Base-by-base conservation (phyloP, 2,113 vertebrate genomes). In the Rousettus leschenaultii region DNA sequence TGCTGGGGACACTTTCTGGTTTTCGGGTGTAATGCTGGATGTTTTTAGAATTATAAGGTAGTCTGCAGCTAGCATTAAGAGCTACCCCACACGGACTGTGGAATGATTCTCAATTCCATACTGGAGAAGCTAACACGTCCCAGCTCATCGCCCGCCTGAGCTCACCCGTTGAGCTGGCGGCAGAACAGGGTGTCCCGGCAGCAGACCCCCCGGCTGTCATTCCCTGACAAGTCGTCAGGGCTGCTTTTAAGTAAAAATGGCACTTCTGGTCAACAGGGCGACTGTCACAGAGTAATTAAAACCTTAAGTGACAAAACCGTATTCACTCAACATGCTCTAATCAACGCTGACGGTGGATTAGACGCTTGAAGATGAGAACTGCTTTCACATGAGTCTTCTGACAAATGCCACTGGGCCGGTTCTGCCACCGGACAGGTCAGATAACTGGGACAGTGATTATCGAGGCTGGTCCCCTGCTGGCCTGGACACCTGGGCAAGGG, bases 301-400 rank as follows among this genome's bases (percentile, higher is more conserved):
- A 97, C 89, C 63, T 43, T 51, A 93, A 84, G 71, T 92, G 96
- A 89, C 95, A 89, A 91, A 93, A 93, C 77, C 63, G 71, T 78
- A 91, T 40, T 93, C 48, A 89, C 33, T 80, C 45, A 68, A 87
- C 85, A 68, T 61, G 71, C 45, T 84, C 40, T 93, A 78, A 95
- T 79, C 61, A 95, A 82, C 11, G 1, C 77, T 65, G 21, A 48
- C 0, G 0, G 80, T 16, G n/a, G 51, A 35, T 61, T 48, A 63
- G 93, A 68, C 38, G n/a, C 68, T 40, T 63, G 66, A 51, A 77
- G 86, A 93, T 80, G 89, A 78, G 65, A 87, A 59, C 80, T 88
- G 86, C 16, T 84, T 95, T 59, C 30, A 70, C 1, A 2, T 19
- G 38, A 59, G 95, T 82, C 78, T 77, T 74, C 77, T 97, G 89